Evolutionary conservation across 2,888 invertebrate species (phyloP).

Genomic region (Leptarthrus brevirostris): DNA sequence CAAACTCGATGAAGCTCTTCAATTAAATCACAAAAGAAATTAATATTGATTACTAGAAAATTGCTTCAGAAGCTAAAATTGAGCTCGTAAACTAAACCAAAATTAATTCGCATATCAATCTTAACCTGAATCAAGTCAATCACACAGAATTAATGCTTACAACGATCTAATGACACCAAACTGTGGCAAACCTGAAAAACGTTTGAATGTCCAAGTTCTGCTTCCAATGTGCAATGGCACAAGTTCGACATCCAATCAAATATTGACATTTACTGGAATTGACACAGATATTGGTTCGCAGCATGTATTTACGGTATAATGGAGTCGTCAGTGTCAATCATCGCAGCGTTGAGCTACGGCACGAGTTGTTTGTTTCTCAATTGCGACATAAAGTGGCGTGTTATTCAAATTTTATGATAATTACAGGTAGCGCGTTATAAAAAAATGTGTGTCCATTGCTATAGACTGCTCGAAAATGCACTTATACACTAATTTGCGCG

Average conservation of each 20-base stretch:
- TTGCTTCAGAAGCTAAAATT: no score
- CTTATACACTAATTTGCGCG: no score
- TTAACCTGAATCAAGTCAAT: conserved; percentile 34
- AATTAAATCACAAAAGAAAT: no score
- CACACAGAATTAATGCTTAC: neutral
- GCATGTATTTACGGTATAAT: conserved; percentile 18
- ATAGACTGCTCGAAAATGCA: no score
- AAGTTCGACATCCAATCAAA: no score
- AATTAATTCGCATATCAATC: conserved; percentile 15
- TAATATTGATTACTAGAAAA: no score
- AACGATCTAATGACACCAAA: conserved; percentile 13
- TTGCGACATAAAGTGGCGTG: conserved; percentile 29
- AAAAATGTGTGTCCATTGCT: neutral
- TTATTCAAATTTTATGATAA: conserved; percentile 34
- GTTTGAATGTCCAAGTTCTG: no score
- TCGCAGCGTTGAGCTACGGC: neutral
- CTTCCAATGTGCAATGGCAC: no score
- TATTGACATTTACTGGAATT: no score
- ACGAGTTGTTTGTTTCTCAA: conserved; percentile 13
- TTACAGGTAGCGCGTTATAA: conserved; percentile 16
- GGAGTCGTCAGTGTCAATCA: conserved; percentile 43
- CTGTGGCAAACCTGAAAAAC: no score
- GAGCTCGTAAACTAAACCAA: no score
- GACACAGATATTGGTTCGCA: neutral
- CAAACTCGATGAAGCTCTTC: no score